Percentiles rank a stretch among this genome's conserved stretches.
These are phyloP conservation scores for Torymus texanus DNA, from an alignment of 2,888 invertebrate species.

Conservation along the genomic window DNA sequence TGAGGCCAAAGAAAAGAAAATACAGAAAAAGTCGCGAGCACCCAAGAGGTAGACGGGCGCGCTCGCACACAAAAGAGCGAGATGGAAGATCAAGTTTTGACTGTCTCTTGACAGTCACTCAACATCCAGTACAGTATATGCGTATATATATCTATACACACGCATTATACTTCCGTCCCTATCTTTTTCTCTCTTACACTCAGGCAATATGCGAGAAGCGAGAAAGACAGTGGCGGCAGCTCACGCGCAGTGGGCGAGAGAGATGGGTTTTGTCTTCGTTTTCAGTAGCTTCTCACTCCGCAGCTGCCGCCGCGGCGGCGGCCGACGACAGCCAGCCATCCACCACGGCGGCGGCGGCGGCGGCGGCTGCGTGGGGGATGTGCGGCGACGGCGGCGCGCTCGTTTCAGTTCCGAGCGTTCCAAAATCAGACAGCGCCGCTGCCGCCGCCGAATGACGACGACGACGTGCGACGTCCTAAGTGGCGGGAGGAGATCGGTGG, in stretches of 20 bases:
- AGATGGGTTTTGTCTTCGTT: constrained; percentile 48
- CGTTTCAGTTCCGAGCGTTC: constrained; percentile 62
- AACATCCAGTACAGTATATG: constrained; percentile 4
- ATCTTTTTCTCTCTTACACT: too few relatives aligned
- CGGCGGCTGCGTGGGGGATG: constrained; percentile 62
- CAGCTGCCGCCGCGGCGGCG: constrained; percentile 27
- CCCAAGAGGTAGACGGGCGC: constrained; percentile 4
- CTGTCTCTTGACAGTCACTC: constrained; percentile 53
- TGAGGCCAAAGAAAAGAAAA: neutral
- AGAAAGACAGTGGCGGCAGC: too few relatives aligned
- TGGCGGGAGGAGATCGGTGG: neutral
- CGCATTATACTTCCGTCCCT: neutral
- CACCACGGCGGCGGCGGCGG: constrained; percentile 4
- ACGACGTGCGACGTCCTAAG: too few relatives aligned
- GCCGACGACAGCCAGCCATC: constrained; percentile 17
- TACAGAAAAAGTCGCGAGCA: constrained; percentile 11
- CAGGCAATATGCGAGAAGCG: too few relatives aligned
- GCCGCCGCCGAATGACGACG: too few relatives aligned
- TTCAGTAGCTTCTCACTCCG: constrained; percentile 47
- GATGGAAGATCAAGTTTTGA: constrained; percentile 45
- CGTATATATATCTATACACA: neutral
- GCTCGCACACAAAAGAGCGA: constrained; percentile 4
- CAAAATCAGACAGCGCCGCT: constrained; percentile 47
- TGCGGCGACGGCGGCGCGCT: too few relatives aligned
- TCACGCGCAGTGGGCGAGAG: constrained; percentile 19